A percentile compares a stretch with the other conserved stretches of the same genome.
phyloP scores from a whole-genome alignment of 2,113 vertebrate genomes.

The Lagenorhynchus albirostris region DNA sequence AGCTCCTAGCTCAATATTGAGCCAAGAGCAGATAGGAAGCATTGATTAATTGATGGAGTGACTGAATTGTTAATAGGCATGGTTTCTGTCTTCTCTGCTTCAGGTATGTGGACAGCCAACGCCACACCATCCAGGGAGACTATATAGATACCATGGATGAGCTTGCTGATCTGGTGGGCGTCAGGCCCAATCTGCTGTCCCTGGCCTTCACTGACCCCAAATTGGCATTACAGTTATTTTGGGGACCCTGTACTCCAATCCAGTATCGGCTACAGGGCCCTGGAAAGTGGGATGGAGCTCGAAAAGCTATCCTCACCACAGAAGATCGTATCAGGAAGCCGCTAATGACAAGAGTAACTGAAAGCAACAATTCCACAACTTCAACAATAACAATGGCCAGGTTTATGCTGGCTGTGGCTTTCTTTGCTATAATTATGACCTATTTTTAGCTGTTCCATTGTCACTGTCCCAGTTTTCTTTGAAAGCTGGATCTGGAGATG shows the following conservation, averaged over 20 bases:
- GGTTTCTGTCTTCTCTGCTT: constrained; percentile 33
- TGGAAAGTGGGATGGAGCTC: constrained; percentile 85
- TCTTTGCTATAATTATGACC: constrained; percentile 32
- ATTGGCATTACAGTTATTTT: constrained; percentile 76
- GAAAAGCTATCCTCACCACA: constrained; percentile 84
- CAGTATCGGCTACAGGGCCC: constrained; percentile 87
- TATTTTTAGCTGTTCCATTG: constrained; percentile 36
- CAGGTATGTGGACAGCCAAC: constrained; percentile 70
- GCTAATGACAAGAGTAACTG: constrained; percentile 78
- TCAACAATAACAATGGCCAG: neutral
- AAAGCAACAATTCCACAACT: neutral
- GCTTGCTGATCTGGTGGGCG: constrained; percentile 83
- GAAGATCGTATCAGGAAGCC: constrained; percentile 84
- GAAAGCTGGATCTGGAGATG: neutral
- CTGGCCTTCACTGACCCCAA: constrained; percentile 85
- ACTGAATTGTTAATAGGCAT: neutral
- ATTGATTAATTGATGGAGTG: neutral
- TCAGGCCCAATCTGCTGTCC: constrained; percentile 76
- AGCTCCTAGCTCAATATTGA: neutral
- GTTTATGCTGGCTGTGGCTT: neutral
- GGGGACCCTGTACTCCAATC: constrained; percentile 84
- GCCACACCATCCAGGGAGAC: constrained; percentile 90
- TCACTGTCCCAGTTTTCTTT: neutral
- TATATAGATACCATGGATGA: constrained; percentile 87
- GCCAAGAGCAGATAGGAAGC: neutral